Evolutionary conservation across 2,888 invertebrate species (phyloP), one percentile per base, ranked within the genome.

Genomic region (Leptopilina syphax): DNA sequence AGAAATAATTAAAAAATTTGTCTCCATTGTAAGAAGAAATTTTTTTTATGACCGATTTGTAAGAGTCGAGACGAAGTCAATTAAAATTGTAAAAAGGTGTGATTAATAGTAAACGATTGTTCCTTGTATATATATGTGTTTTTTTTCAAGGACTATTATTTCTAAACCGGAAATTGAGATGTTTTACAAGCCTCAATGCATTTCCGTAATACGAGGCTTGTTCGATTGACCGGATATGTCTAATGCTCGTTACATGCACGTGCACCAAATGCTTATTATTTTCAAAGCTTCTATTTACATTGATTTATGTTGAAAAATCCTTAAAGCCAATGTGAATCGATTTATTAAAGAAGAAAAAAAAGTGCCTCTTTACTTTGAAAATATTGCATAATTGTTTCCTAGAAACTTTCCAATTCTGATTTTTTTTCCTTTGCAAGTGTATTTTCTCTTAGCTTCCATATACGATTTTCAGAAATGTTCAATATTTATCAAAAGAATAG

Each of bases 191-290:
- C 34, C 27, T 73, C 27, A 73, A 57, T 73, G 73, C 73, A 54
- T 57, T 73, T 73, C 73, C 73, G 73, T 34, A 73, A 73, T 57
- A 73, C 54, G 57, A 73, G 54, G 27, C 73, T 73, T 57, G 73
- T 73, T 73, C 73, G 54, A 73, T 73, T 57, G 34, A 73, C 57
- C 73, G 73, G 73, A 73, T 57, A 73, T 73, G 73, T 73, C 57
- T 57, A 73, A 73, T 57, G 54, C 73, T 73, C 73, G 50, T 73
- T 57, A 73, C 57, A 73, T 34, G 73, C 73, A 73, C 73, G 73
- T 73, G 73, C 57, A 57, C 54, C 68, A 67, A 18, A 47, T 60
- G 67, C 13, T 57, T 57, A 57, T 57, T 57, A 57, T 73, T 57
- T 73, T 57, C n/a, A 34, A 73, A 73, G 34, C 34, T 13, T 57